Conservation (phyloP, 1,140 invertebrate genomes). For the Rhizoglyphus robini region DNA sequence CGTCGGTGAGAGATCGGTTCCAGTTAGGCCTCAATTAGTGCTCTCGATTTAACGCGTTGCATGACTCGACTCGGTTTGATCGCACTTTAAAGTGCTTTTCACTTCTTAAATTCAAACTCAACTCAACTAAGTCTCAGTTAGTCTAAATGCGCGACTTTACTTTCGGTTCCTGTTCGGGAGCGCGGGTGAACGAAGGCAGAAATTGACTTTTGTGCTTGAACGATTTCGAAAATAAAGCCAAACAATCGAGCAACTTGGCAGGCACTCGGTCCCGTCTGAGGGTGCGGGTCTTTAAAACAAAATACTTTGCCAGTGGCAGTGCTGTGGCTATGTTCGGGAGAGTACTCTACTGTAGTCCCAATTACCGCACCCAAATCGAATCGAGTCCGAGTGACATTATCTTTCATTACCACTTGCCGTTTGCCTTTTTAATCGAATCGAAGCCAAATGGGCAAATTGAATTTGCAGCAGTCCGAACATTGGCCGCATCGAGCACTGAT, state of each 20-base stretch:
- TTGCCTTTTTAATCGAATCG: conserved; percentile 8
- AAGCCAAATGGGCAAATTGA: neutral
- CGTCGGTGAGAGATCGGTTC: too few species aligned
- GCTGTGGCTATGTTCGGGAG: neutral
- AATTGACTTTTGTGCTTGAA: conserved; percentile 8
- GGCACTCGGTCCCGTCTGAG: neutral
- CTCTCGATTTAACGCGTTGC: conserved; percentile 7
- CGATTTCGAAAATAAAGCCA: neutral
- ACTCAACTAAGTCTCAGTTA: too few species aligned
- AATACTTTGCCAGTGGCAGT: neutral
- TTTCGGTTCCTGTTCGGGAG: too few species aligned
- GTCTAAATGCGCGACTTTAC: too few species aligned
- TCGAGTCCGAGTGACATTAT: conserved; percentile 1
- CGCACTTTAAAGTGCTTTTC: too few species aligned
- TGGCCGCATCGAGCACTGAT: too few species aligned
- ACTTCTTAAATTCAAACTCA: too few species aligned
- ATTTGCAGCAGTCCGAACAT: neutral
- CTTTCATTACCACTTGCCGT: neutral
- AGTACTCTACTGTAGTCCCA: neutral
- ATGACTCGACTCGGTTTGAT: neutral
- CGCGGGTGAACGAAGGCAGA: neutral
- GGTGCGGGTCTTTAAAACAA: conserved; percentile 6
- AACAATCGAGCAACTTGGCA: neutral
- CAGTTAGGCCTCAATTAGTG: conserved; percentile 4
- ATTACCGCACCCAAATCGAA: neutral